Base-by-base conservation (phyloP, 1,140 invertebrate species). In the Episyrphus balteatus region DNA sequence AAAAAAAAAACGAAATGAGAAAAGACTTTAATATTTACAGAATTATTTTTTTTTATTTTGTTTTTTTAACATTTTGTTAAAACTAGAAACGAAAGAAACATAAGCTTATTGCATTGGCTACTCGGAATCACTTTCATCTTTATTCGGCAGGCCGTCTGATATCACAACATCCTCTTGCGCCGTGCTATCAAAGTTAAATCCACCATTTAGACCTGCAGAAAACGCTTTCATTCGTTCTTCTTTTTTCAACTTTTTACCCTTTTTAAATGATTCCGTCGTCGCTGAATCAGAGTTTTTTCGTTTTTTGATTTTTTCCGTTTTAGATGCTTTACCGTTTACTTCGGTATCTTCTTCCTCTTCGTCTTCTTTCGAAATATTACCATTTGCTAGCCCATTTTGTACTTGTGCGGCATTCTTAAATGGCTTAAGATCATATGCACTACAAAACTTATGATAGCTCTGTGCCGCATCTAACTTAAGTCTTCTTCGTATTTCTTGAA, bases 381-480 rank as follows among this genome's bases (percentile, higher is more conserved):
- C 42, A 15, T 21, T 50, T 33, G 33, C 37, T 9, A 18, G 46
- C 46, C 11, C n/a, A 41, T 52, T 53, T 36, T 46, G n/a, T 32
- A 51, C 26, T 44, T 47, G 3, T 26, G 21, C 43, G 38, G 51
- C 19, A 64, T 58, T 51, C 63, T 70, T 42, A 62, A 66, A 46
- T 65, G 61, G 42, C 64, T 50, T 51, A 57, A 68, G 12, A 59
- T 70, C 62, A 54, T 66, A 58, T 57, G 71, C 61, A 50, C 49
- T 52, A 54, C 48, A 41, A 52, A 51, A 26, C 13, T 41, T 36
- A 50, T 48, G 26, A 31, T 40, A 40, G 46, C 49, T 13, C 49
- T 55, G 39, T 51, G 44, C 17, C 49, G 38, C 43, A 42, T 44
- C 53, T 43, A 46, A 61, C 48, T 30, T 56, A 48, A 46, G 57